phyloP scores from a whole-genome alignment of 2,113 vertebrate species.

The Alouatta palliata region DNA sequence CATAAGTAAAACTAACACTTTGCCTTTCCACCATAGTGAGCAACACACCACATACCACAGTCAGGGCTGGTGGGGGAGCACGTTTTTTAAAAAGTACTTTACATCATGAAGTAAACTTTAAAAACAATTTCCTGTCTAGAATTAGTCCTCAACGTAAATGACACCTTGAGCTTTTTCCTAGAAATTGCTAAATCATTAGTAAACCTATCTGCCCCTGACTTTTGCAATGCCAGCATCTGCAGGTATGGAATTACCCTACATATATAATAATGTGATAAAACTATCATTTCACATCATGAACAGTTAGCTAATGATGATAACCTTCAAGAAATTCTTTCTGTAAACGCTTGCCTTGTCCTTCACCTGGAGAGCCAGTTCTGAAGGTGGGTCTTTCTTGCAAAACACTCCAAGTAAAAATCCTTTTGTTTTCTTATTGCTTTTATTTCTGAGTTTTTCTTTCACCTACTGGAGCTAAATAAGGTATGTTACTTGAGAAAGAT shows the following conservation, averaged over 20 bases:
- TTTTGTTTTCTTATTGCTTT: constrained; percentile 16
- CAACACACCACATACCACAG: not conserved
- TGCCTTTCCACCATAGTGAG: not conserved
- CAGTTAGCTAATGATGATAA: not conserved
- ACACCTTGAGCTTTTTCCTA: not conserved
- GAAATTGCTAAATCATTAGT: not conserved
- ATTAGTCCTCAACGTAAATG: constrained; percentile 21
- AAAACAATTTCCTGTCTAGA: not conserved
- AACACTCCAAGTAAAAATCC: not conserved
- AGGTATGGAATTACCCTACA: not conserved
- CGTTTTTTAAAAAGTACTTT: not conserved
- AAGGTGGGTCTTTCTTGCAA: not conserved
- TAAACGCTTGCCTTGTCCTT: not conserved
- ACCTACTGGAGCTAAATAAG: not conserved
- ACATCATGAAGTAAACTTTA: not conserved
- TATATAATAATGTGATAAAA: not conserved
- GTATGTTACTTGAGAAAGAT: not conserved
- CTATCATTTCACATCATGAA: not conserved
- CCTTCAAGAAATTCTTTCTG: not conserved
- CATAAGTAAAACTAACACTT: constrained; percentile 32
- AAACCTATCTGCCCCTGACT: not conserved
- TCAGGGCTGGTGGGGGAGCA: accelerated
- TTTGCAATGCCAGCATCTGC: not conserved
- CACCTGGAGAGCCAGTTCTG: not conserved
- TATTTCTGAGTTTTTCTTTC: not conserved